Percentiles rank a stretch among this genome's conserved stretches.
Conservation (phyloP, 2,113 vertebrate genomes). For the Saiga tatarica region DNA sequence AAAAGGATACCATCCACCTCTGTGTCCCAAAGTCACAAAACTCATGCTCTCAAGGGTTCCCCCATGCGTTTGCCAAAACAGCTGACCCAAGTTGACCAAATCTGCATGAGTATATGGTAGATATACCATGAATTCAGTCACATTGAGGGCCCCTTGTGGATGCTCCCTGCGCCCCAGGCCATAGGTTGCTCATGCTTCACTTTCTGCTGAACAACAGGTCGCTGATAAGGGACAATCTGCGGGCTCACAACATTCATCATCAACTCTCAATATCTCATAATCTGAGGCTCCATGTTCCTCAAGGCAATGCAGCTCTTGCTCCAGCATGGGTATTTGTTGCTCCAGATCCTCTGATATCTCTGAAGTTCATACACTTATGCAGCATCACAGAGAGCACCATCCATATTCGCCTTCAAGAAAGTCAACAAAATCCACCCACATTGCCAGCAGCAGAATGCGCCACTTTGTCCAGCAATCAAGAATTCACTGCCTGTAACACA, state of each 20-base stretch:
- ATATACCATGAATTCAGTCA: background rate
- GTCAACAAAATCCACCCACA: background rate
- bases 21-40: background rate
- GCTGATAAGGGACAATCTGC: rapidly evolving
- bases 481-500: background rate
- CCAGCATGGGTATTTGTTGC: background rate
- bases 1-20: background rate
- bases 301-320: background rate
- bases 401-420: background rate
- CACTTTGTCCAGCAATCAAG: background rate
- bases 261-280: background rate
- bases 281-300: background rate
- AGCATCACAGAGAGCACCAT: background rate
- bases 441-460: background rate
- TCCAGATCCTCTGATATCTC: background rate
- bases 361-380: background rate
- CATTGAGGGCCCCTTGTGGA: background rate
- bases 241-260: background rate
- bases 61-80: background rate
- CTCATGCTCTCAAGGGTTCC: background rate
- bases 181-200: background rate
- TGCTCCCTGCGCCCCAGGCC: rapidly evolving
- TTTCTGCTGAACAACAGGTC: background rate
- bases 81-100: background rate
- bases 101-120: background rate